Evolutionary conservation across 2,888 invertebrate species (phyloP).

Genomic region (Petrophora chlorosata): DNA sequence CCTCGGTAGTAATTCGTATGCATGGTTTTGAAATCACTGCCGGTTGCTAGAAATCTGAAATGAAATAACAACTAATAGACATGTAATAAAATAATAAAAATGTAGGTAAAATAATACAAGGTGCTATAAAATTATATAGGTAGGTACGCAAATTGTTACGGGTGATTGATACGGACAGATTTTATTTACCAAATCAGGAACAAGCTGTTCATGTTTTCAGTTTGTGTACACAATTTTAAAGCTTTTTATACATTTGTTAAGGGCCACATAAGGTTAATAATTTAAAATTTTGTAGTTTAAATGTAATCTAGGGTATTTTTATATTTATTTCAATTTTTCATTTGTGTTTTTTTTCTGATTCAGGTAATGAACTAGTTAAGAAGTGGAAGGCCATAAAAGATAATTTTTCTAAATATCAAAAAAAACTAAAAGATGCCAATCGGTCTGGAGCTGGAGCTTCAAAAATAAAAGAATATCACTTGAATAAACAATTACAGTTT

Average conservation of each 20-base stretch:
- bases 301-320: conserved; percentile 23
- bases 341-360: conserved; percentile 28
- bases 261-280: too few species aligned
- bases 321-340: conserved; percentile 27
- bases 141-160: too few species aligned
- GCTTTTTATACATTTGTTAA: too few species aligned
- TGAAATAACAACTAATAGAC: conserved; percentile 10
- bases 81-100: conserved; percentile 31
- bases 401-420: conserved; percentile 37
- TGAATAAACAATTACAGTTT: conserved; percentile 38
- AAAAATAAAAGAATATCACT: conserved; percentile 36
- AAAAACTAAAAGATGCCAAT: conserved; percentile 38
- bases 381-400: conserved; percentile 39
- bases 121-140: conserved; percentile 30
- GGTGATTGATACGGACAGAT: too few species aligned
- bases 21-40: conserved; percentile 23
- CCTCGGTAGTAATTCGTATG: conserved; percentile 34
- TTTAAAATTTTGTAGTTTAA: too few species aligned
- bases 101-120: conserved; percentile 29
- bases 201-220: too few species aligned
- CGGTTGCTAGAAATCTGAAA: conserved; percentile 27
- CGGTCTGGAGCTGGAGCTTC: conserved; percentile 36
- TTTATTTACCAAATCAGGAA: too few species aligned
- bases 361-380: conserved; percentile 35
- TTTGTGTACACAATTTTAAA: too few species aligned